Percentiles rank a stretch among this genome's conserved stretches.
These are phyloP conservation scores for Lipotes vexillifer DNA, from an alignment of 2,113 vertebrate species.

Conservation along the genomic window DNA sequence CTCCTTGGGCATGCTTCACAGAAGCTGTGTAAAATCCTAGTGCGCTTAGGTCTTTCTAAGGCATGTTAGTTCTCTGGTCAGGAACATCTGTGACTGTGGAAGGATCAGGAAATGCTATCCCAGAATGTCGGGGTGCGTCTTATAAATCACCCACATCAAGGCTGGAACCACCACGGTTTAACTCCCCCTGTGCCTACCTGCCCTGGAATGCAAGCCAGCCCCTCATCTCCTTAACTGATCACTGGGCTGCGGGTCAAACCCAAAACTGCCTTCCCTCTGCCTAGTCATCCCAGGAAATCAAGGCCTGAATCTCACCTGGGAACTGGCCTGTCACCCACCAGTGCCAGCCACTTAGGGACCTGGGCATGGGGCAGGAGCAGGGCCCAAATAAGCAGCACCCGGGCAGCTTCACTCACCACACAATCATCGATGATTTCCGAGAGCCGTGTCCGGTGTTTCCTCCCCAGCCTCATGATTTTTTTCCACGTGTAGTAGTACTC, in stretches of 20 bases:
- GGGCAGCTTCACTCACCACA: conserved; percentile 74
- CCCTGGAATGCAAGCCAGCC: background rate
- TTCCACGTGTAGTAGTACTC: conserved; percentile 98
- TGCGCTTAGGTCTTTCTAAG: background rate
- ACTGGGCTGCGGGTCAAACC: background rate
- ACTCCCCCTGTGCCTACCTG: background rate
- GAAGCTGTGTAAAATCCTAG: background rate
- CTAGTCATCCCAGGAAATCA: background rate
- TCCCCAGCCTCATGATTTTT: conserved; percentile 86
- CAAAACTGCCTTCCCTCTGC: fast-evolving
- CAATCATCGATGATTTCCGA: conserved; percentile 80
- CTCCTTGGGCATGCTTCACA: background rate
- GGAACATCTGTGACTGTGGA: background rate
- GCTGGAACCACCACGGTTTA: background rate
- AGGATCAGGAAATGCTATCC: background rate
- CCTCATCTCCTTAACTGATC: background rate
- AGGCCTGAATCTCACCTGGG: background rate
- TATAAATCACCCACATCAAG: background rate
- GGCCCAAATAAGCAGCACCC: background rate
- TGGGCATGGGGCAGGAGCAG: background rate
- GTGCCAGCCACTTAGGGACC: background rate
- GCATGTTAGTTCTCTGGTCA: background rate
- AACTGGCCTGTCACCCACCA: background rate
- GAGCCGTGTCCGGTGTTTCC: conserved; percentile 81
- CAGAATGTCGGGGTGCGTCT: background rate